Percentiles rank a stretch among this genome's conserved stretches.
phyloP scores from a whole-genome alignment of 2,113 vertebrate species.

The Balaeniceps rex region DNA sequence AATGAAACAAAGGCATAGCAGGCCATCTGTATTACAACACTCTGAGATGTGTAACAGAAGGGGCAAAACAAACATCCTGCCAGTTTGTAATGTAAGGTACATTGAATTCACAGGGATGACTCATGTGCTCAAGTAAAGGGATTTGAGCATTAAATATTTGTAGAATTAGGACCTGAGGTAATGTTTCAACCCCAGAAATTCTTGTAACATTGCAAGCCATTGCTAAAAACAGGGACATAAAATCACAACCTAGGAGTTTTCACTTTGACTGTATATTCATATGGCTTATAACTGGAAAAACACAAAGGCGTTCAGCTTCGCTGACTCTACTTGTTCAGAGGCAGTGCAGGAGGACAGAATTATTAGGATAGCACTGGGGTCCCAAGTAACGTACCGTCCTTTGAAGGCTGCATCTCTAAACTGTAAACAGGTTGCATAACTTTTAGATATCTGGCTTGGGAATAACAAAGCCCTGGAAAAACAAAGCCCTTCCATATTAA shows the following conservation, averaged over 20 bases:
- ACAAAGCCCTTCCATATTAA: neutral
- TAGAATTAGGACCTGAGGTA: neutral
- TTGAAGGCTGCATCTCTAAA: neutral
- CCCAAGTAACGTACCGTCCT: neutral
- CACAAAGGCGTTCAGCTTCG: neutral
- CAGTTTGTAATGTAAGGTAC: neutral
- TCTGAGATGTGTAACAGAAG: neutral
- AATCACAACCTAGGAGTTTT: neutral
- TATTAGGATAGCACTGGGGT: neutral
- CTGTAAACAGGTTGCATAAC: neutral
- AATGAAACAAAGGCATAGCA: conserved; percentile 31
- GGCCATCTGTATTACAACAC: neutral
- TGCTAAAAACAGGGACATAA: neutral
- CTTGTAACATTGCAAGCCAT: neutral
- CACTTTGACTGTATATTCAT: neutral
- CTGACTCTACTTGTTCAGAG: neutral
- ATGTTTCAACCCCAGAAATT: neutral
- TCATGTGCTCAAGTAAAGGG: neutral
- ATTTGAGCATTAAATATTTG: neutral
- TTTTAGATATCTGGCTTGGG: neutral
- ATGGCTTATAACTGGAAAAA: neutral
- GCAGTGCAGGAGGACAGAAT: neutral
- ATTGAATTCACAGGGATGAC: neutral
- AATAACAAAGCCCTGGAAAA: neutral
- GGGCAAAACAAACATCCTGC: conserved; percentile 5